Conservation (phyloP, 2,113 vertebrate genomes). For the Cyprinodon tularosa region DNA sequence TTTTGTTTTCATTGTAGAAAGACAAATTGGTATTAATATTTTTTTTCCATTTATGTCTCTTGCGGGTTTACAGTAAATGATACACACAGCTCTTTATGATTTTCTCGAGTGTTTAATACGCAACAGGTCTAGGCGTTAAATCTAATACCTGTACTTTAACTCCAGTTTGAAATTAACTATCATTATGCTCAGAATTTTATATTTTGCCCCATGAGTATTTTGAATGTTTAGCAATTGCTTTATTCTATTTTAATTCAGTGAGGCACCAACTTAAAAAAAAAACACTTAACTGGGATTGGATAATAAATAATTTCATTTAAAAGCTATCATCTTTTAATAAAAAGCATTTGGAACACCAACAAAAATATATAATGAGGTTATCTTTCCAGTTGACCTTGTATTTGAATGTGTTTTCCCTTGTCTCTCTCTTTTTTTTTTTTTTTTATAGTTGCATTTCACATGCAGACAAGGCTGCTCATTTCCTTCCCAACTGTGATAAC, state of each 20-base stretch:
- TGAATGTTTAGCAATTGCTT: too few species aligned
- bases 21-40: too few species aligned
- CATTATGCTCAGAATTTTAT: not conserved
- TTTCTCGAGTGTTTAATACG: too few species aligned
- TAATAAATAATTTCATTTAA: not conserved
- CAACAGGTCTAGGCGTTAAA: too few species aligned
- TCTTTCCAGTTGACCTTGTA: not conserved
- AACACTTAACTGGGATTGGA: not conserved
- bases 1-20: too few species aligned
- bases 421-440: not conserved
- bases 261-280: not conserved
- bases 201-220: not conserved
- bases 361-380: not conserved
- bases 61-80: too few species aligned
- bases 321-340: not conserved
- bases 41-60: too few species aligned
- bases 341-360: not conserved
- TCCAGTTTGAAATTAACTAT: too few species aligned
- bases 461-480: conserved; percentile 16
- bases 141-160: too few species aligned
- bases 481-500: conserved; percentile 56
- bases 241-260: not conserved
- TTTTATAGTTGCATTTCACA: not conserved
- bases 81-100: too few species aligned
- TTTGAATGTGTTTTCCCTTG: not conserved